Conservation (phyloP, 2,797 vertebrate genomes). For the Falco berigora region DNA sequence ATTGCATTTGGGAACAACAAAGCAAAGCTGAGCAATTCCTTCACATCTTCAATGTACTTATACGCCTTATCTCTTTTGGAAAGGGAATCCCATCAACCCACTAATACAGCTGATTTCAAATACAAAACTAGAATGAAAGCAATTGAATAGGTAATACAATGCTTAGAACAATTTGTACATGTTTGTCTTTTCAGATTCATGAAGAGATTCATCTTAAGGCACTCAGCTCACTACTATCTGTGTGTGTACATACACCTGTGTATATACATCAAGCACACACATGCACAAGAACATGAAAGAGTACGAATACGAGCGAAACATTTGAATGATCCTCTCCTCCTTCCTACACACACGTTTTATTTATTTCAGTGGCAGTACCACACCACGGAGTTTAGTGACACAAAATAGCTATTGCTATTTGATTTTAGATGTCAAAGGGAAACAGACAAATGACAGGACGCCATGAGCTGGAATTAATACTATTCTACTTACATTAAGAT, state of each 20-base stretch:
- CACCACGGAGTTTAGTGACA: background rate
- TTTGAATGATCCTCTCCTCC: background rate
- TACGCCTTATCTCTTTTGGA: background rate
- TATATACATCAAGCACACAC: background rate
- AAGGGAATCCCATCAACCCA: background rate
- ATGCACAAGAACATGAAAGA: background rate
- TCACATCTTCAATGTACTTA: background rate
- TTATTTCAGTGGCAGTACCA: background rate
- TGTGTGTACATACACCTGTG: accelerated
- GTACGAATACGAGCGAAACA: background rate
- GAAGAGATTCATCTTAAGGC: background rate
- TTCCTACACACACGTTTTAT: background rate
- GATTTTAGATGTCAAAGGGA: background rate
- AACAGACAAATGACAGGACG: background rate
- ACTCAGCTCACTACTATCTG: background rate
- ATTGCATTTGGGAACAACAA: background rate
- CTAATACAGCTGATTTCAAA: background rate
- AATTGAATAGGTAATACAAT: background rate
- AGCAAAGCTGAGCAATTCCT: background rate
- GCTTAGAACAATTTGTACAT: background rate
- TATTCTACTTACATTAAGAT: background rate
- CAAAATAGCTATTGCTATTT: background rate
- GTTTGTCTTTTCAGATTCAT: background rate
- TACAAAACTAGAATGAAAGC: background rate
- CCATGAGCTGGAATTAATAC: background rate